Evolutionary conservation across 1,140 invertebrate species (phyloP).

Genomic region (Goniozus legneri): DNA sequence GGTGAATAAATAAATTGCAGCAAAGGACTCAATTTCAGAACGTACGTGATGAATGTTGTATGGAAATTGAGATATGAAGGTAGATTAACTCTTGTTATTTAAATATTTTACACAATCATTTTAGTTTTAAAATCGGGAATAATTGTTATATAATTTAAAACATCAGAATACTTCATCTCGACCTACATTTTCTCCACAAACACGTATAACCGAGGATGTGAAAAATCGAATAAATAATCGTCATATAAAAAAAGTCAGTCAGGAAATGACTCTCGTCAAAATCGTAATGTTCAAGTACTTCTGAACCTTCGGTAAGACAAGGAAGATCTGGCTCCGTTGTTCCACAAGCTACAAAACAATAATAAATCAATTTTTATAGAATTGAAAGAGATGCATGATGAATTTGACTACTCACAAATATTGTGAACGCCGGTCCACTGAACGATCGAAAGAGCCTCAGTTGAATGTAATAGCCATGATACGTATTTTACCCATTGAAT

Average conservation of each 20-base stretch:
- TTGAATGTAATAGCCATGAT: constrained; percentile 91
- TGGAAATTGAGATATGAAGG: too few species aligned
- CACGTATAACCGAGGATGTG: constrained; percentile 67
- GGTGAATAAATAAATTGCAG: too few species aligned
- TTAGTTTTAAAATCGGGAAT: not conserved
- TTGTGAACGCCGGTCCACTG: constrained; percentile 75
- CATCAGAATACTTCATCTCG: constrained; percentile 59
- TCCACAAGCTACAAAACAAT: constrained; percentile 63
- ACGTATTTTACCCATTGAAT: constrained; percentile 83
- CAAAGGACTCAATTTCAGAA: too few species aligned
- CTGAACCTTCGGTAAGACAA: constrained; percentile 66
- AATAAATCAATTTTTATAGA: constrained; percentile 17
- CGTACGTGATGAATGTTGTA: too few species aligned
- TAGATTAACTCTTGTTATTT: not conserved
- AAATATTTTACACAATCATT: not conserved
- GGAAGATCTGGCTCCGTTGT: constrained; percentile 57
- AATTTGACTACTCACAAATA: constrained; percentile 64
- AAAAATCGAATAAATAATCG: constrained; percentile 64
- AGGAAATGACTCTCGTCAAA: constrained; percentile 65
- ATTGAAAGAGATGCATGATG: not conserved
- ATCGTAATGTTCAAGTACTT: constrained; percentile 71
- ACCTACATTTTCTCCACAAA: constrained; percentile 61
- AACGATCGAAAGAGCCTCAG: constrained; percentile 79
- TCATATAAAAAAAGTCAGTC: constrained; percentile 63
- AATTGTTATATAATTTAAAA: not conserved